Conservation (phyloP, 2,797 vertebrate genomes). For the Coreius guichenoti region DNA sequence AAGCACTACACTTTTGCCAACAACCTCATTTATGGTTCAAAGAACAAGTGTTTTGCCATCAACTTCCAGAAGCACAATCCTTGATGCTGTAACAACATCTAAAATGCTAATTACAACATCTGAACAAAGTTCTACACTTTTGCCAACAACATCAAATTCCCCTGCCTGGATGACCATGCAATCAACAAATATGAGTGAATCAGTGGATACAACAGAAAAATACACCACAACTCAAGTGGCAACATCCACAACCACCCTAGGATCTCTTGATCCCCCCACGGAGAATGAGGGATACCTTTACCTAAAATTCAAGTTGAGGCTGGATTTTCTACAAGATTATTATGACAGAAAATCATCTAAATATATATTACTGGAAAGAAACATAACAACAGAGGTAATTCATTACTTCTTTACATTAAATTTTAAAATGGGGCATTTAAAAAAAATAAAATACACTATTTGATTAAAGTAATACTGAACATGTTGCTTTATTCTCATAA, state of each 20-base stretch:
- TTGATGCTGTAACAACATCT: neutral
- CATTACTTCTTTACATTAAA: neutral
- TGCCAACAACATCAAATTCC: neutral
- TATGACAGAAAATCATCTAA: neutral
- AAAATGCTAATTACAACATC: no score
- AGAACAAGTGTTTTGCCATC: neutral
- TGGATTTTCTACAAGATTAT: neutral
- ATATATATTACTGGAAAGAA: neutral
- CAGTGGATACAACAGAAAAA: neutral
- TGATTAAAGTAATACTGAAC: neutral
- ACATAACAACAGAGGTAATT: neutral
- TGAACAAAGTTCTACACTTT: neutral
- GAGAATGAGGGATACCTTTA: neutral
- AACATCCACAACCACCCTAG: neutral
- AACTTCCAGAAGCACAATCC: neutral
- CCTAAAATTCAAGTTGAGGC: neutral
- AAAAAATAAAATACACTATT: no score
- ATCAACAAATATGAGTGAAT: neutral
- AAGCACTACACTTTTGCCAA: neutral
- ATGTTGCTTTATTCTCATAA: neutral
- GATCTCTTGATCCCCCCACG: neutral
- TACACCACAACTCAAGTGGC: neutral
- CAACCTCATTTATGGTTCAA: neutral
- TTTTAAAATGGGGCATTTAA: no score
- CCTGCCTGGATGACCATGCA: neutral